These are phyloP conservation scores for Sebastiscus albofasciatus DNA, from an alignment of 2,797 vertebrate genomes.

Conservation along the genomic window DNA sequence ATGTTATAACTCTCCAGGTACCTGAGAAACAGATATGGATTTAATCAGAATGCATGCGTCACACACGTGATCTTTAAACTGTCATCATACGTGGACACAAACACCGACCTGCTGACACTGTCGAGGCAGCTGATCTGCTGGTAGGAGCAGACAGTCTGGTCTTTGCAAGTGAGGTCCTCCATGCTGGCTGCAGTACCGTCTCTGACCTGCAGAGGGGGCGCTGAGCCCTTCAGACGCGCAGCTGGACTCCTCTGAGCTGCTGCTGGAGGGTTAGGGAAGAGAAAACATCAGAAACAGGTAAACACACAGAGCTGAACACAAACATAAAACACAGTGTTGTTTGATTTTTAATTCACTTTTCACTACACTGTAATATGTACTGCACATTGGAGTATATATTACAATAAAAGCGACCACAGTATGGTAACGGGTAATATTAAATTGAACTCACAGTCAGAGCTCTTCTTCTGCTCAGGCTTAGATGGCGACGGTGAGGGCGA, in stretches of 20 bases:
- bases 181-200: conserved; percentile 54
- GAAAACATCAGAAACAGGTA: not conserved
- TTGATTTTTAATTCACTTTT: not conserved
- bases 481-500: conserved; percentile 35
- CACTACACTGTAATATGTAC: too few relatives aligned
- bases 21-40: conserved; percentile 66
- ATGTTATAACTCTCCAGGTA: conserved; percentile 94
- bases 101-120: conserved; percentile 89
- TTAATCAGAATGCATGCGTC: not conserved
- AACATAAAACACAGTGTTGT: not conserved
- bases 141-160: conserved; percentile 91
- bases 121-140: conserved; percentile 97
- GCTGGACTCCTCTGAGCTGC: conserved; percentile 62
- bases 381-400: too few relatives aligned
- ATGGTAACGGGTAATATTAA: not conserved
- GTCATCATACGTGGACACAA: conserved; percentile 18
- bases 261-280: conserved; percentile 3
- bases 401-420: not conserved
- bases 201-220: conserved; percentile 59
- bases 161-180: conserved; percentile 87
- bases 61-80: not conserved
- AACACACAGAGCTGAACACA: not conserved
- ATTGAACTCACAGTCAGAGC: conserved; percentile 74
- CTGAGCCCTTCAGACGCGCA: conserved; percentile 73
- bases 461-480: conserved; percentile 80